Evolutionary conservation across 2,888 invertebrate species (phyloP).

Genomic region (Neuroscelio doddi): DNA sequence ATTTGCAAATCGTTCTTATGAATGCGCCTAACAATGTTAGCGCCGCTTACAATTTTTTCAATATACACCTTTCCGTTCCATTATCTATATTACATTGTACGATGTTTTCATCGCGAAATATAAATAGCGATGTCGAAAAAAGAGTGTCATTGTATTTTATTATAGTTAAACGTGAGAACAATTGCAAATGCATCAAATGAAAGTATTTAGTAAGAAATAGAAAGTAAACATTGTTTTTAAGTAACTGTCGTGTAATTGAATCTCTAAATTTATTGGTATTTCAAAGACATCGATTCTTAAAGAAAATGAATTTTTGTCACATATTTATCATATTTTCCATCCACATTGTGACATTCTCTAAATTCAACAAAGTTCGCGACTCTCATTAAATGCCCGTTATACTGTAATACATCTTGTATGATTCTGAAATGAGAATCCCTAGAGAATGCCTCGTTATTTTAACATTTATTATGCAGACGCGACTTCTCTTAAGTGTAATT

Average conservation of each 20-base stretch:
- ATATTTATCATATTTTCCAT: constrained; percentile 18
- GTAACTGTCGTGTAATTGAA: no score
- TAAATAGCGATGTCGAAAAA: neutral
- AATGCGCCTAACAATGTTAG: constrained; percentile 30
- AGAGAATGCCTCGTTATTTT: constrained; percentile 40
- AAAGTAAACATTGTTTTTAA: no score
- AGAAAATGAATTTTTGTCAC: constrained; percentile 11
- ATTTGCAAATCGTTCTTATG: constrained; percentile 29
- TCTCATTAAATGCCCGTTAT: constrained; percentile 39
- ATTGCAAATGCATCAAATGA: no score
- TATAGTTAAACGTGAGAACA: no score
- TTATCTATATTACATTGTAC: no score
- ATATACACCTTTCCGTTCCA: constrained; percentile 29
- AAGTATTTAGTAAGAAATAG: no score
- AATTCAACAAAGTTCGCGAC: constrained; percentile 36
- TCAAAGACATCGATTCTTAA: no score
- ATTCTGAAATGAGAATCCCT: constrained; percentile 34
- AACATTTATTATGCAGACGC: constrained; percentile 34
- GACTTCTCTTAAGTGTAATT: constrained; percentile 34
- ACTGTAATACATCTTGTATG: constrained; percentile 35
- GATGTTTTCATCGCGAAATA: neutral
- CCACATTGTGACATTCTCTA: constrained; percentile 26
- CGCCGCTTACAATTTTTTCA: constrained; percentile 29
- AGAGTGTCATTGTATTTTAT: neutral
- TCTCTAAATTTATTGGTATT: no score